These are phyloP conservation scores for Carduelis carduelis DNA, from an alignment of 2,797 vertebrate genomes.

Conservation along the genomic window DNA sequence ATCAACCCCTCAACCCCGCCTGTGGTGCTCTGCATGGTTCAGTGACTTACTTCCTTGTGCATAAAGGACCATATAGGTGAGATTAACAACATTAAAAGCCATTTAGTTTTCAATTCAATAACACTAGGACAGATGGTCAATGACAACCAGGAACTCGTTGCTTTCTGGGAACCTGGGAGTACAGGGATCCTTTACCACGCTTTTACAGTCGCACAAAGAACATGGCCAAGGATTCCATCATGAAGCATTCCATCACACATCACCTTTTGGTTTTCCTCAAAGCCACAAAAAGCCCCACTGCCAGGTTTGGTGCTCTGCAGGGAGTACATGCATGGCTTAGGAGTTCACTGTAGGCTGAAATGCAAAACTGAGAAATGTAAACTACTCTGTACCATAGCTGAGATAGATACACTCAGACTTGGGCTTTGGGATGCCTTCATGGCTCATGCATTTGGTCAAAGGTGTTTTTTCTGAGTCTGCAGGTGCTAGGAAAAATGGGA, in stretches of 20 bases:
- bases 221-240: background rate
- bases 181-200: background rate
- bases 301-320: background rate
- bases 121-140: background rate
- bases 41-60: background rate
- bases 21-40: background rate
- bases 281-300: background rate
- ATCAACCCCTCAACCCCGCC: background rate
- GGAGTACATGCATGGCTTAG: background rate
- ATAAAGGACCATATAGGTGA: background rate
- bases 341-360: background rate
- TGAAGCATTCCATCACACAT: rapidly evolving
- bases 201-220: background rate
- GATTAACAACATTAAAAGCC: background rate
- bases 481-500: background rate
- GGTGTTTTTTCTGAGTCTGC: background rate
- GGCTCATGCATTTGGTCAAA: background rate
- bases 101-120: background rate
- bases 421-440: rapidly evolving
- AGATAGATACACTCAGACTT: background rate
- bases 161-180: background rate
- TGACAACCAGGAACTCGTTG: background rate
- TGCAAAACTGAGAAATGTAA: background rate
- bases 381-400: rapidly evolving
- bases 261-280: rapidly evolving